phyloP scores from a whole-genome alignment of 2,888 invertebrate species.

The Tiliacea citrago region DNA sequence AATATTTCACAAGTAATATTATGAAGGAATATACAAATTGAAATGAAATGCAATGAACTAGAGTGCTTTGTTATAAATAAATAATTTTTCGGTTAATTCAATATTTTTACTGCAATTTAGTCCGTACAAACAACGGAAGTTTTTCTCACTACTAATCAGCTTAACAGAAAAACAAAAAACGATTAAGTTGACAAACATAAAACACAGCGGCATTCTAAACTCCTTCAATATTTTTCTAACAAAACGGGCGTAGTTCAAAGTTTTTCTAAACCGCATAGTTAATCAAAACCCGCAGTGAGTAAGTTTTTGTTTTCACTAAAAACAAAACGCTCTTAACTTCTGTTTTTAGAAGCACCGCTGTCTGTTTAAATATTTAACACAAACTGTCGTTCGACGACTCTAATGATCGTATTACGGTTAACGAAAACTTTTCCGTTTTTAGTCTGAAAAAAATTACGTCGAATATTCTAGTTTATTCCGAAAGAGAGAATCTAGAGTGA shows the following conservation, averaged over 20 bases:
- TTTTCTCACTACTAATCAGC: slow-evolving; percentile 26
- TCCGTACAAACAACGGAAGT: slow-evolving; percentile 34
- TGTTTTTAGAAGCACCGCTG: slow-evolving; percentile 82
- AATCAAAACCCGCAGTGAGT: slow-evolving; percentile 64
- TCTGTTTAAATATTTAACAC: slow-evolving; percentile 80
- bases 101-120: slow-evolving; percentile 18
- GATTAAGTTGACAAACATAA: slow-evolving; percentile 52
- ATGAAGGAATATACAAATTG: neutral
- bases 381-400: slow-evolving; percentile 76
- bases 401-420: slow-evolving; percentile 73
- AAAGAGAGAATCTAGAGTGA: slow-evolving; percentile 18
- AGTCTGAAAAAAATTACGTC: slow-evolving; percentile 22
- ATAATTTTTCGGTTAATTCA: slow-evolving; percentile 4
- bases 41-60: neutral
- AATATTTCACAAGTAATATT: neutral
- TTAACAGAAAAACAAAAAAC: slow-evolving; percentile 31
- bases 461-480: slow-evolving; percentile 32
- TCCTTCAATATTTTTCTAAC: slow-evolving; percentile 61
- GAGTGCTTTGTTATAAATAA: too few relatives aligned
- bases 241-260: slow-evolving; percentile 58
- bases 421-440: slow-evolving; percentile 52
- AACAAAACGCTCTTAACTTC: slow-evolving; percentile 87
- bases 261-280: slow-evolving; percentile 63
- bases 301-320: slow-evolving; percentile 84
- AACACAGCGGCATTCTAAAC: slow-evolving; percentile 42